phyloP scores from a whole-genome alignment of 1,140 invertebrate genomes.

The Lanistes nyassanus region DNA sequence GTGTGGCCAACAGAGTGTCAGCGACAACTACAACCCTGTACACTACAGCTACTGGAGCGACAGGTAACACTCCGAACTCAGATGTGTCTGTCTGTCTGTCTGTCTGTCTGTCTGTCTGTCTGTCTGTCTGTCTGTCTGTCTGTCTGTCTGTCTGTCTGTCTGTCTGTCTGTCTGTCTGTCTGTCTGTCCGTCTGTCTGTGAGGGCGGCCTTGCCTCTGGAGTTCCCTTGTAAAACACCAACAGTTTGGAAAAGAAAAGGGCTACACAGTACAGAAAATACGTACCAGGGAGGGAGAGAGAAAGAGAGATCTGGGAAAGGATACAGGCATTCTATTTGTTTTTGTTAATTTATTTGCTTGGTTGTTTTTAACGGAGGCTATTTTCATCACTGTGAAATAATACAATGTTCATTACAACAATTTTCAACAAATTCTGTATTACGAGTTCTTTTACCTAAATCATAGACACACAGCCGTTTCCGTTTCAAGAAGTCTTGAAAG shows the following conservation, averaged over 20 bases:
- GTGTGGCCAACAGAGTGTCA: constrained; percentile 55
- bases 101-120: constrained; percentile 8
- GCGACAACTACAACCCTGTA: constrained; percentile 45
- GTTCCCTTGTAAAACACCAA: not conserved
- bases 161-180: constrained; percentile 8
- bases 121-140: constrained; percentile 5
- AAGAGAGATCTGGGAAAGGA: not conserved
- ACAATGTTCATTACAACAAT: no score
- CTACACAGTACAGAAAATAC: no score
- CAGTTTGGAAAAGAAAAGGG: not conserved
- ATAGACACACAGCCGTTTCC: no score
- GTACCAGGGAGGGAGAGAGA: not conserved
- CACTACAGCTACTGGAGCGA: constrained; percentile 61
- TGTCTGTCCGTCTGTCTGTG: no score
- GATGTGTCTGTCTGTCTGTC: not conserved
- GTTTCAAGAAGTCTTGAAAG: no score
- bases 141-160: not conserved
- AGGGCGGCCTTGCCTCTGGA: not conserved
- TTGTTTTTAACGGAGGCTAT: no score
- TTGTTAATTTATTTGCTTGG: not conserved
- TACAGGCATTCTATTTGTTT: not conserved
- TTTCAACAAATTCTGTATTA: no score
- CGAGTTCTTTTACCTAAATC: no score
- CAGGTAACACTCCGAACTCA: constrained; percentile 40
- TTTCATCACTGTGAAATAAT: no score